Evolutionary conservation across 2,797 vertebrate species (phyloP).

Genomic region (Ceyx erithaca): DNA sequence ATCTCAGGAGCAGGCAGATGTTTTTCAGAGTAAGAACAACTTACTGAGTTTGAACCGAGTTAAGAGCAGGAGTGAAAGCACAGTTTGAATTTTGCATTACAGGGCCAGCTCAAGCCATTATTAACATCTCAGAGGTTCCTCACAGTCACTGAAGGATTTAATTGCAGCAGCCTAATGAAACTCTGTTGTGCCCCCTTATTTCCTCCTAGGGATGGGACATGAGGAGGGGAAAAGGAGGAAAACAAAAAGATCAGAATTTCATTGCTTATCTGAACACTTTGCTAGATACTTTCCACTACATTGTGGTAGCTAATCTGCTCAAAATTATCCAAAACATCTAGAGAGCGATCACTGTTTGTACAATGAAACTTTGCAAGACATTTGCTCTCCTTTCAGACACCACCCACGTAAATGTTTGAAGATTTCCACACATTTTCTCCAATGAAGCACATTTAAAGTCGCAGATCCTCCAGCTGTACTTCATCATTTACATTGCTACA

Average conservation of each 20-base stretch:
- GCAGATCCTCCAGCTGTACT: not conserved
- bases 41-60: not conserved
- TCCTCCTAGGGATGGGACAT: not conserved
- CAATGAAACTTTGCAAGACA: not conserved
- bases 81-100: not conserved
- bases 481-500: not conserved
- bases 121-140: not conserved
- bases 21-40: not conserved
- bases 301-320: not conserved
- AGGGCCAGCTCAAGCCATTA: not conserved
- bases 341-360: not conserved
- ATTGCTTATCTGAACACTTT: not conserved
- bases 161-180: not conserved
- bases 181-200: not conserved
- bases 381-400: not conserved
- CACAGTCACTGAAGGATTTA: not conserved
- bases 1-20: not conserved
- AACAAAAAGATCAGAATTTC: not conserved
- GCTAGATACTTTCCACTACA: not conserved
- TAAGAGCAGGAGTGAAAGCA: not conserved
- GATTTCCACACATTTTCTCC: slow-evolving; percentile 5
- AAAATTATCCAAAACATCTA: not conserved
- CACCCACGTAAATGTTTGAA: not conserved
- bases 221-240: not conserved
- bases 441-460: not conserved